Percentiles rank a stretch among this genome's conserved stretches.
phyloP scores from a whole-genome alignment of 2,113 vertebrate genomes.

The Camelus bactrianus region DNA sequence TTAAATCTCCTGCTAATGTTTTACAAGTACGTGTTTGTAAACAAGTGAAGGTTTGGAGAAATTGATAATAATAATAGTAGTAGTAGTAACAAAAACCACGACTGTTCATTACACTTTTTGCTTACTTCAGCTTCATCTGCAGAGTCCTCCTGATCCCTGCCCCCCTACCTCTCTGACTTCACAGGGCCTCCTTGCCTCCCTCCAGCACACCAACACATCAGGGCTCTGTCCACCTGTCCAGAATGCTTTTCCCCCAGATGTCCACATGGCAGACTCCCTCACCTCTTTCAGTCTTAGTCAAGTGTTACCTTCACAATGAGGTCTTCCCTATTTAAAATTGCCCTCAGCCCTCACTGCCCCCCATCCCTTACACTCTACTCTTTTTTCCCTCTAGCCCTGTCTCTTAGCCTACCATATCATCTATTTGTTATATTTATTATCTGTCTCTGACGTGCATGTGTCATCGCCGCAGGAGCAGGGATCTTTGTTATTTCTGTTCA shows the following conservation, averaged over 20 bases:
- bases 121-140: background rate
- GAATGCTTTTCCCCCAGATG: background rate
- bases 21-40: background rate
- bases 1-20: accelerated
- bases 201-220: background rate
- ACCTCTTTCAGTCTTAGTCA: background rate
- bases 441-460: background rate
- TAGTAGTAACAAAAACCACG: accelerated
- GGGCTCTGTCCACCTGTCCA: background rate
- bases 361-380: too few species aligned
- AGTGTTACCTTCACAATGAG: background rate
- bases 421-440: background rate
- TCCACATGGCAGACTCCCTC: accelerated
- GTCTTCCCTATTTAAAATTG: background rate
- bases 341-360: background rate
- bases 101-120: background rate
- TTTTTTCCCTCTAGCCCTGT: background rate
- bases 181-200: background rate
- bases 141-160: background rate
- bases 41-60: background rate
- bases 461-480: background rate
- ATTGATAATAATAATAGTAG: accelerated
- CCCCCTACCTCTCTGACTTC: background rate
- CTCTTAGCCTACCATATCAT: background rate
- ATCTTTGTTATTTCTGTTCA: background rate